A percentile compares a stretch with the other conserved stretches of the same genome.
Evolutionary conservation across 2,113 vertebrate species (phyloP).

Genomic region (Rhombomys opimus): DNA sequence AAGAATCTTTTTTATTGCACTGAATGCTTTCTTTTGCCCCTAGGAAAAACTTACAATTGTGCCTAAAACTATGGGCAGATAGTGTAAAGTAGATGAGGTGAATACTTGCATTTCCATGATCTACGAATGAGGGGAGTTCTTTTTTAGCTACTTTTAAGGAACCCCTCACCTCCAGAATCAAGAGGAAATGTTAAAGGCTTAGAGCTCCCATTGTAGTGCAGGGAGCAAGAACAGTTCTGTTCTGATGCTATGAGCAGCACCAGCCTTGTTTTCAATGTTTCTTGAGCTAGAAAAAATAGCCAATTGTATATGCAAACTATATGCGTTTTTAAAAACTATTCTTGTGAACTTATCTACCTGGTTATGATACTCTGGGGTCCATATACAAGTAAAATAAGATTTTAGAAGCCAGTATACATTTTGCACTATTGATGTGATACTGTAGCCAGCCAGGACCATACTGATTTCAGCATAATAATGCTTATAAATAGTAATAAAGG

Average conservation of each 20-base stretch:
- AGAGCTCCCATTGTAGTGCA: slow-evolving; percentile 68
- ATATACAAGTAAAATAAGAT: slow-evolving; percentile 70
- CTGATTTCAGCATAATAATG: slow-evolving; percentile 80
- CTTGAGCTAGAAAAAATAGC: slow-evolving; percentile 77
- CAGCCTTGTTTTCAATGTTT: slow-evolving; percentile 73
- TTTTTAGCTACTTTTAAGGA: slow-evolving; percentile 80
- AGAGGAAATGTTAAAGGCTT: slow-evolving; percentile 69
- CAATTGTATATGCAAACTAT: slow-evolving; percentile 70
- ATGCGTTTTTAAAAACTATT: slow-evolving; percentile 69
- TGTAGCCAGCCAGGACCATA: slow-evolving; percentile 71
- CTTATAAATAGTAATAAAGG: slow-evolving; percentile 59
- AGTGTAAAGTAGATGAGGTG: slow-evolving; percentile 81
- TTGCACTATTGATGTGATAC: slow-evolving; percentile 78
- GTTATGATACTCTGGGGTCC: slow-evolving; percentile 77
- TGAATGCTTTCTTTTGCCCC: slow-evolving; percentile 87
- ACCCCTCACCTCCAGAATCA: slow-evolving; percentile 70
- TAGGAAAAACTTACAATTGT: slow-evolving; percentile 86
- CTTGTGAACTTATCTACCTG: slow-evolving; percentile 78
- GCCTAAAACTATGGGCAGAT: slow-evolving; percentile 85
- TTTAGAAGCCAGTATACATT: slow-evolving; percentile 60
- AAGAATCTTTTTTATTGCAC: slow-evolving; percentile 86
- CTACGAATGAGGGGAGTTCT: slow-evolving; percentile 81
- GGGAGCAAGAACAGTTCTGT: slow-evolving; percentile 60
- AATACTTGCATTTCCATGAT: slow-evolving; percentile 68
- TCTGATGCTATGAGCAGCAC: slow-evolving; percentile 77